Evolutionary conservation across 2,113 vertebrate species (phyloP), one percentile per base, ranked within the genome.

Genomic region (Lampris incognitus): DNA sequence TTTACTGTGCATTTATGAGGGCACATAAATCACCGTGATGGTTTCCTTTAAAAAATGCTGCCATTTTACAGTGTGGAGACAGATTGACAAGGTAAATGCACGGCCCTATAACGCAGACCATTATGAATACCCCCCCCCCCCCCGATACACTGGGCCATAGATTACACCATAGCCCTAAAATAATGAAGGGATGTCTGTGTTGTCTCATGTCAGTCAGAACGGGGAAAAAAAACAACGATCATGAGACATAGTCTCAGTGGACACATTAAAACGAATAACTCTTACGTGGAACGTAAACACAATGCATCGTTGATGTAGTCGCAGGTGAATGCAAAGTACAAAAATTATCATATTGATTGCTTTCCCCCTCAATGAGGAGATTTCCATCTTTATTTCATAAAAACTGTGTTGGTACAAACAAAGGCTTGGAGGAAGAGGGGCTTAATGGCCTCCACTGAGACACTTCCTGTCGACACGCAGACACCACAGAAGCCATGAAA

Each of bases 301-400:
- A 67, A 71, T 80, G 59, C 75, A 76, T 56, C 48, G 57, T 70
- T 60, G 74, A 63, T 77, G 66, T 73, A 69, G 78, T 80, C 76
- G 71, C 84, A 88, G 79, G 84, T 91, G 79, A 87, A 90, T 79
- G 78, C 73, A 88, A 91, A 89, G 87, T 57, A 78, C 58, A 82
- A 67, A 86, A 82, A 93, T 93, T 92, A 92, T 88, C 90, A 92
- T 93, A 91, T 90, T 92, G 90, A 92, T 92, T 90, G 89, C 82
- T 83, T 88, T 85, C 59, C 13, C 9, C 72, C 82, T 83, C 78
- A 90, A 75, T 81, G 67, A 83, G 42, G 78, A 85, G 78, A 87
- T 91, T 86, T 76, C 74, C 81, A 83, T 92, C 74, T 88, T 84
- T 85, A 88, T 89, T 92, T 90, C 65, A 79, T 74, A 85, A 83